phyloP scores from a whole-genome alignment of 2,797 vertebrate genomes.

The Halcyon chelicuti region DNA sequence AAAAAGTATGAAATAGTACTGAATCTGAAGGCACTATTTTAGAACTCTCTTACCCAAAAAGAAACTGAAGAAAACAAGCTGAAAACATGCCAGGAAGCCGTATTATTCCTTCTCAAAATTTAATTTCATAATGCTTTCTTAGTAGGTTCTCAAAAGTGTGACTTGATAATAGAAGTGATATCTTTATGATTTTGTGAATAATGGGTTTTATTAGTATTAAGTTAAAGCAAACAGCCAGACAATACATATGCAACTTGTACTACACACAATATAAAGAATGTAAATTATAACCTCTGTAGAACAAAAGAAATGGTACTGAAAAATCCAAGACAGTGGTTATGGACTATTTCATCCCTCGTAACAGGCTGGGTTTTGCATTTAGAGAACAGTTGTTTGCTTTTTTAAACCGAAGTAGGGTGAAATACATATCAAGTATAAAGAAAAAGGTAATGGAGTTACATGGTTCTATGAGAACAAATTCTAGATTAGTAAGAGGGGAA shows the following conservation, averaged over 20 bases:
- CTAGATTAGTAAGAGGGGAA: conserved; percentile 59
- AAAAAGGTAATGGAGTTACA: conserved; percentile 71
- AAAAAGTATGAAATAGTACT: neutral
- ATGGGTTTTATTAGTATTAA: conserved; percentile 84
- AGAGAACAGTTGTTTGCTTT: conserved; percentile 46
- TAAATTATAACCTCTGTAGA: conserved; percentile 79
- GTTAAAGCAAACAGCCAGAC: conserved; percentile 84
- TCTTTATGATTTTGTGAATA: conserved; percentile 77
- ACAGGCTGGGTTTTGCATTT: conserved; percentile 61
- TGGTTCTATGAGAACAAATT: conserved; percentile 65
- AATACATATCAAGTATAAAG: conserved; percentile 72
- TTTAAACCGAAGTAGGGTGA: conserved; percentile 54
- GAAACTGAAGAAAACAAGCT: neutral
- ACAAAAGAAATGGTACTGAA: conserved; percentile 70
- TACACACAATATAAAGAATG: conserved; percentile 82
- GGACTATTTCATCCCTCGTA: conserved; percentile 64
- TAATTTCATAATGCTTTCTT: neutral
- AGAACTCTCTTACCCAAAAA: neutral
- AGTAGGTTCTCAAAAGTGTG: conserved; percentile 8
- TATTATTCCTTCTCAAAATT: neutral
- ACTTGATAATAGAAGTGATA: conserved; percentile 73
- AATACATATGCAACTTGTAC: conserved; percentile 82
- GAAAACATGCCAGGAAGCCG: neutral
- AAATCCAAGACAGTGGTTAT: conserved; percentile 73
- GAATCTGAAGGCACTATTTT: no score